phyloP scores from a whole-genome alignment of 2,797 vertebrate genomes.

The Trachops cirrhosus region DNA sequence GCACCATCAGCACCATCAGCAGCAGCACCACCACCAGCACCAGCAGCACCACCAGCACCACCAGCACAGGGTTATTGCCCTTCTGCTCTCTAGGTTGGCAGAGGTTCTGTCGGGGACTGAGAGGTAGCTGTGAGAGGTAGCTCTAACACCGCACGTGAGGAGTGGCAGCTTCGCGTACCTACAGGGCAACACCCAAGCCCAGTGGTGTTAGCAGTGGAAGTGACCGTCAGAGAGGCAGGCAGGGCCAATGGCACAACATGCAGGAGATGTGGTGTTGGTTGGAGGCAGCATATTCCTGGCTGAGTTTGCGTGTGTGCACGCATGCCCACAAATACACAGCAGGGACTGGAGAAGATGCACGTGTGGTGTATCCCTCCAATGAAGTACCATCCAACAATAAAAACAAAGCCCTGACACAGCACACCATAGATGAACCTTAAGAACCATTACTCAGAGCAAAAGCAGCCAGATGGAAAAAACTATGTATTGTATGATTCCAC shows the following conservation, averaged over 20 bases:
- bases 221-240: not conserved
- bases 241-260: not conserved
- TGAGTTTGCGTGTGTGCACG: not conserved
- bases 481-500: not conserved
- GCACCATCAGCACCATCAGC: no score
- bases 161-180: not conserved
- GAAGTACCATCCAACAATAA: not conserved
- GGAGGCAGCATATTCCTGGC: not conserved
- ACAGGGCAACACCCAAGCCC: not conserved
- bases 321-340: no score
- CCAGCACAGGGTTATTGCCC: no score
- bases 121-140: no score
- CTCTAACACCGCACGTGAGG: no score
- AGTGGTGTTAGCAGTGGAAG: not conserved
- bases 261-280: not conserved
- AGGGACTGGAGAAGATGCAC: not conserved
- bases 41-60: rapidly evolving
- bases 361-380: rapidly evolving
- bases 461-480: not conserved
- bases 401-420: not conserved
- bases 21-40: no score
- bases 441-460: not conserved
- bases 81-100: not conserved
- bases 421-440: not conserved
- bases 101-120: not conserved